Evolutionary conservation across 2,888 invertebrate species (phyloP).

Genomic region (Gonocerus acuteangulatus): DNA sequence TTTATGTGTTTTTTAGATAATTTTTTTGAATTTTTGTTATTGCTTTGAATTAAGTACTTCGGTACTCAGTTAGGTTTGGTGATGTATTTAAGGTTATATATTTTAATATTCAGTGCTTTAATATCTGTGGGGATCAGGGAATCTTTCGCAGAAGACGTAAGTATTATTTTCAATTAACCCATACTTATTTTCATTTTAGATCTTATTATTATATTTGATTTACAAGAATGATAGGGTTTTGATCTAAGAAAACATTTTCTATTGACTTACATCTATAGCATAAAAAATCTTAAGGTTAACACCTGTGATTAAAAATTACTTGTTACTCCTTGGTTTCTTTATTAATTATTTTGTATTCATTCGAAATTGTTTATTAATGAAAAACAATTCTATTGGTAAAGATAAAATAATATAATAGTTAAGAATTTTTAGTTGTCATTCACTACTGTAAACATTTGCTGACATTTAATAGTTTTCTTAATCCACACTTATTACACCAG

Average conservation of each 20-base stretch:
- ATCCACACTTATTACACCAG: too few relatives aligned
- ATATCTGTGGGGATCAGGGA: conserved; percentile 37
- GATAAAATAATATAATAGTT: too few relatives aligned
- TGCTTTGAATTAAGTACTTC: conserved; percentile 37
- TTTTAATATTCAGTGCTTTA: conserved; percentile 38
- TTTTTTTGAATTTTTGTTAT: conserved; percentile 37
- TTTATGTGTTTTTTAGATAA: conserved; percentile 38
- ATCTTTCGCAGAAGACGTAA: conserved; percentile 38
- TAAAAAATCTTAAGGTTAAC: background rate
- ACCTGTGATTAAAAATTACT: conserved; percentile 1
- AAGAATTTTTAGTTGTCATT: too few relatives aligned
- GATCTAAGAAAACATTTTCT: too few relatives aligned
- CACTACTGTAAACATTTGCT: too few relatives aligned
- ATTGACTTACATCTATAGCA: too few relatives aligned
- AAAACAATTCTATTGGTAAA: too few relatives aligned
- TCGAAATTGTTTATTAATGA: too few relatives aligned
- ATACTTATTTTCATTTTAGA: conserved; percentile 8
- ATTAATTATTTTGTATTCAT: background rate
- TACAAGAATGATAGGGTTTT: too few relatives aligned
- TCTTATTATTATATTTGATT: background rate
- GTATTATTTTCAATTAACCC: conserved; percentile 28
- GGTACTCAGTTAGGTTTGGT: conserved; percentile 38
- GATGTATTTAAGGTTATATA: conserved; percentile 39
- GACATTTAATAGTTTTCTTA: too few relatives aligned
- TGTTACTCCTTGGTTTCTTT: background rate